A percentile compares a stretch with the other conserved stretches of the same genome.
Conservation (phyloP, 2,797 vertebrate species). For the Smutsia gigantea region DNA sequence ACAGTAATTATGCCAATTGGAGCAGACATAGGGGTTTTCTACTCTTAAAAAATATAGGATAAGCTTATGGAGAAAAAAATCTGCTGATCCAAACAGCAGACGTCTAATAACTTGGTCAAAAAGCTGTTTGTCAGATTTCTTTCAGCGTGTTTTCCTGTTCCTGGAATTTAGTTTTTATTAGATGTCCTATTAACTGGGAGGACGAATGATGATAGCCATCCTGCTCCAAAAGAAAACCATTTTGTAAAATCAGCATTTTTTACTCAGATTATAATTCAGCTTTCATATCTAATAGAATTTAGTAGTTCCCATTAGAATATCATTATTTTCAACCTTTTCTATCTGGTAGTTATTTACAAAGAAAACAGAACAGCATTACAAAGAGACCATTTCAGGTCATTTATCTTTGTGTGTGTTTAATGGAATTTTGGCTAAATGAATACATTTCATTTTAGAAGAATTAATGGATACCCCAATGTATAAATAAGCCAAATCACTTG, state of each 20-base stretch:
- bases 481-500: background rate
- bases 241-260: constrained; percentile 21
- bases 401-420: constrained; percentile 6
- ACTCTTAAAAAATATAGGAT: background rate
- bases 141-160: background rate
- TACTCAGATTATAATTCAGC: background rate
- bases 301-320: constrained; percentile 1
- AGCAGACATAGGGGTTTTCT: background rate
- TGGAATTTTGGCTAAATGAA: constrained; percentile 46
- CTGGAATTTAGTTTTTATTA: background rate
- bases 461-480: background rate
- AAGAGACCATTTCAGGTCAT: constrained; percentile 41
- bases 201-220: background rate
- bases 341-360: constrained; percentile 32
- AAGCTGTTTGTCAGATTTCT: background rate
- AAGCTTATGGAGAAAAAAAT: background rate
- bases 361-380: constrained; percentile 45
- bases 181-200: background rate
- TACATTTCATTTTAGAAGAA: constrained; percentile 46
- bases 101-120: background rate
- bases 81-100: background rate
- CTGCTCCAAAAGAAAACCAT: constrained; percentile 49
- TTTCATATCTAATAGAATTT: constrained; percentile 50
- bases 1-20: background rate
- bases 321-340: constrained; percentile 19